Evolutionary conservation across 2,888 invertebrate species (phyloP), one percentile per base, ranked within the genome.

Genomic region (Flexamia atlantica): DNA sequence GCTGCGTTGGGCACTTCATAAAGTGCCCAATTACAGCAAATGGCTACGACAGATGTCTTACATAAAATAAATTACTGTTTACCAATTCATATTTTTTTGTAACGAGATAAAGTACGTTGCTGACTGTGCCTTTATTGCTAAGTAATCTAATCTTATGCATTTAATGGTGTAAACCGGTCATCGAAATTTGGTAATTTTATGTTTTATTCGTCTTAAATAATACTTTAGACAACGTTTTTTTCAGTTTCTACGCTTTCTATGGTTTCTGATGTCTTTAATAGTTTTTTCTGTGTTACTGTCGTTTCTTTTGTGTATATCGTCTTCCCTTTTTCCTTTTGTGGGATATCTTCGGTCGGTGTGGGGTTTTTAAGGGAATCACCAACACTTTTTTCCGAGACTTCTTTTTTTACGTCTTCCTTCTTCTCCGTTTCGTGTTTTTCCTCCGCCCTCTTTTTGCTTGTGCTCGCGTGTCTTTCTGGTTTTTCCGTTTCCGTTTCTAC

Each of bases 291-390:
- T n/a, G 40, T 36, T 32, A 70, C 36, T 10, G 40, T 36, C 7
- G 70, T 70, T 36, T 70, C 70, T 70, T 70, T 70, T n/a, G 70
- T 70, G 20, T 70, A 70, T 5, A 70, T 70, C 1, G 70, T 32
- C 40, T 70, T 32, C 9, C 70, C 70, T 32, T 70, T 70, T 36
- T 70, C 70, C 17, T 17, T 32, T 36, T 70, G 32, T 32, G 7
- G 36, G 1, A 70, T 70, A n/a, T n/a, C n/a, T n/a, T n/a, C n/a
- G 30, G n/a, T 23, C 4, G 60, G 25, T 5, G 14, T 4, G n/a
- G 4, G 9, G n/a, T 53, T 17, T 53, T 7, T 53, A 7, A 12
- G 9, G 9, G 9, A 17, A 4, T 30, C 64, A n/a, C 30, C 20
- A 23, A 5, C 5, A 64, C 64, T 64, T 57, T n/a, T n/a, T n/a